These are phyloP conservation scores for Carabus problematicus DNA, from an alignment of 2,888 invertebrate genomes.

Conservation along the genomic window DNA sequence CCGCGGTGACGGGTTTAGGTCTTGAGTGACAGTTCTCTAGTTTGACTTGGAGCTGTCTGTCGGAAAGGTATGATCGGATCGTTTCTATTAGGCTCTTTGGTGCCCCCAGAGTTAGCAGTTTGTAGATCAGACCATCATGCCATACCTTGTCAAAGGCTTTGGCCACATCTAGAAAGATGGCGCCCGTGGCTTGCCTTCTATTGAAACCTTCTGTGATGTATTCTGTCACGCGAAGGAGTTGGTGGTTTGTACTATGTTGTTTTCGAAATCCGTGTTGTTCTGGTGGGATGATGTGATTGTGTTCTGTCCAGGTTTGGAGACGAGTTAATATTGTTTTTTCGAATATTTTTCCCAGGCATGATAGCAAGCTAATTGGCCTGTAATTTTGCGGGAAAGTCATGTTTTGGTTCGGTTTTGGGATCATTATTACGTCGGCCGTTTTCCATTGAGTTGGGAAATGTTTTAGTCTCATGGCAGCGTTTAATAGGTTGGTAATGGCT, in stretches of 20 bases:
- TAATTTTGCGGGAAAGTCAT: no score
- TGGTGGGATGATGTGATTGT: neutral
- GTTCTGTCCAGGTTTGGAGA: neutral
- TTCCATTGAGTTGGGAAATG: constrained; percentile 10
- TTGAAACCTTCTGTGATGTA: no score
- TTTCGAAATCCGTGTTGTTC: no score
- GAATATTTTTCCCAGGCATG: neutral
- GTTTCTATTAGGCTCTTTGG: neutral
- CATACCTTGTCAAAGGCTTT: no score
- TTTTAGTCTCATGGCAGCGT: neutral
- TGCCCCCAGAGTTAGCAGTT: neutral
- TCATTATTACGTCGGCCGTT: constrained; percentile 3
- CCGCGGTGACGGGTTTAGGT: neutral
- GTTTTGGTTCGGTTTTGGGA: constrained; percentile 1
- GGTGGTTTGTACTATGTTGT: no score
- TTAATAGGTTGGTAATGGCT: neutral
- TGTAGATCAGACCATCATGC: constrained; percentile 6
- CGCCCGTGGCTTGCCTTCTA: no score
- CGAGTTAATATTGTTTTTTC: constrained; percentile 1
- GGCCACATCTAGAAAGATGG: no score
- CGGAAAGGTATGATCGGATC: neutral
- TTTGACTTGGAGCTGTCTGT: neutral
- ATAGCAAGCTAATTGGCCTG: constrained; percentile 15
- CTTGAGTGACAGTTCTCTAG: neutral
- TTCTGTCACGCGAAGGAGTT: no score